Base-by-base conservation (phyloP, 2,888 invertebrate genomes). In the Lingula anatina region DNA sequence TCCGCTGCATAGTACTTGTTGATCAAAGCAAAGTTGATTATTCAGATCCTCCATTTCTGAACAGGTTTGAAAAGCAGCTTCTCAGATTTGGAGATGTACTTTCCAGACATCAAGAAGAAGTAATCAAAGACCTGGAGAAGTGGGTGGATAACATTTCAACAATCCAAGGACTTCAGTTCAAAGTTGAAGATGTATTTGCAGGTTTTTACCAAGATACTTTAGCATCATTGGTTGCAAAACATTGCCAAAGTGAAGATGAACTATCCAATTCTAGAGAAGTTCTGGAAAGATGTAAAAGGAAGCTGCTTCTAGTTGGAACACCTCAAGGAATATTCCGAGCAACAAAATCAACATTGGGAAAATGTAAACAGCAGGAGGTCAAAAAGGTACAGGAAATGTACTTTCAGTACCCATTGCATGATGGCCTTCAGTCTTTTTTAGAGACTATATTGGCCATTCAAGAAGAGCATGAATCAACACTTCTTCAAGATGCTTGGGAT, bases 51-150 rank as follows among this genome's bases (percentile, higher is more conserved):
- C 58, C 59, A 9, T 51, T 59, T 25, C 49, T 59, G 49, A 59
- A 59, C 48, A 36, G 59, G n/a, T 53, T 59, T 37, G 59, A 59
- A 42, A 59, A 59, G 40, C 59, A 59, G 26, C 55, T 60, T 51
- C 46, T 70, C 44, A 39, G 53, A 28, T 44, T 52, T n/a, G 9
- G 18, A 9, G 51, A 54, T 28, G 35, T 48, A 2, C 18, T 54
- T 20, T 18, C 18, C 5, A 24, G 9, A 24, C n/a, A 28, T 12
- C 41, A 51, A 25, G 31, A 35, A 24, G 12, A 2, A 23, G 15
- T 47, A 7, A 39, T 35, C 7, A 26, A 36, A 18, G 38, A 26
- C n/a, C 18, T 44, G 4, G 42, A 46, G 12, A 15, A 7, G 41
- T 24, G 23, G 18, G 35, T 38, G 36, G 20, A 27, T 25, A 4